Base-by-base conservation (phyloP, 2,113 vertebrate genomes). In the Dipodomys ordii region DNA sequence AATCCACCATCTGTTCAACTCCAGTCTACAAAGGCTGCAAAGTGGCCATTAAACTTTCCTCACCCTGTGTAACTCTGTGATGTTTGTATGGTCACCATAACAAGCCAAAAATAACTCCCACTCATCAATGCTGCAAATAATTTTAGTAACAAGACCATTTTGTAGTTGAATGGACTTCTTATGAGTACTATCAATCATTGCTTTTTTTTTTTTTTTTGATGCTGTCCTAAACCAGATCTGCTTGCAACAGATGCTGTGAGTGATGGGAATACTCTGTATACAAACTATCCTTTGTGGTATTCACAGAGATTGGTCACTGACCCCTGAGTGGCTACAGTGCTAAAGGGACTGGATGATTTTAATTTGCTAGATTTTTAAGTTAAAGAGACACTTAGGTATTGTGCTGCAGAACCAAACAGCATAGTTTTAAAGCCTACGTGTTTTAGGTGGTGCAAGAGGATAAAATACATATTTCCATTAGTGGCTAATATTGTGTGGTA, bases 301-400 rank as follows among this genome's bases (percentile, higher is more conserved):
- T n/a, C 46, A 15, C 3, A 30, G 9, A 71, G 69, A 12, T 1
- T 67, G 83, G 9, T 39, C 4, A 12, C 6, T 30, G 88, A 19
- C 44, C 35, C 13, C 23, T 71, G n/a, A 95, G 35, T 22, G 8
- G 57, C 30, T 67, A 76, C 0, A 32, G 9, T 84, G 81, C n/a
- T 2, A 18, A 53, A 68, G 28, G 7, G 57, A 77, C 8, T 53
- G 25, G 80, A 69, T 74, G 22, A 72, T 74, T 60, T 65, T 25
- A 83, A 69, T 78, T 77, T 69, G 64, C 73, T 92, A 49, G 18
- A 62, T 65, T 92, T 39, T 92, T 65, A 39, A 87, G 73, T 73
- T 76, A 71, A 87, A 87, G 19, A 35, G 18, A 7, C 46, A 87
- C 76, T 39, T 39, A 39, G 39, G 5, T 39, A 39, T 1, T 0